Evolutionary conservation across 2,797 vertebrate species (phyloP), one percentile per base, ranked within the genome.

Genomic region (Typhlichthys subterraneus): DNA sequence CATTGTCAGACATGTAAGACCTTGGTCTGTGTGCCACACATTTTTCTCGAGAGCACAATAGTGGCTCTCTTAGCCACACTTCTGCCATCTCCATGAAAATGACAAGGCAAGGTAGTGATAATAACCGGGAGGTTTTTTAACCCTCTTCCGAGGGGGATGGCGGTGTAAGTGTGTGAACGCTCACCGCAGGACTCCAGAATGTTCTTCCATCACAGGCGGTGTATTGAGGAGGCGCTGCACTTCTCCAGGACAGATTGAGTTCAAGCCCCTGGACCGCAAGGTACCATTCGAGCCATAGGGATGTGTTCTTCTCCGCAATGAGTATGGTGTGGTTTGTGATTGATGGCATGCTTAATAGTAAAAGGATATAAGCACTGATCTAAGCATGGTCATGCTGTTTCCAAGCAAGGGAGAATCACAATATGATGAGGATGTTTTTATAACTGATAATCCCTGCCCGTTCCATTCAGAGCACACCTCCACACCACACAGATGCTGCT

Each of bases 31-130:
- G 5, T 38, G 33, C 6, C 33, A 38, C 55, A 45, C 54, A 69
- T 74, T 75, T 61, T 54, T 60, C 66, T 65, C 14, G 19, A 69
- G 64, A 66, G 53, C 72, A 61, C 68, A 69, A 23, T 48, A 49
- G 53, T 69, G 53, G 67, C 64, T 48, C 53, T 67, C 54, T 75
- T 65, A 31, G 75, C 65, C 75, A 74, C 59, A 70, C 67, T 74
- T 33, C 61, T 74, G 72, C 65, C 77, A 76, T 65, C 64, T 72
- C 45, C 59, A 42, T 81, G 73, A 85, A 29, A 85, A 83, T 80
- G 82, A 85, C 85, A 88, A 88, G 86, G 82, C 73, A 78, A 81
- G 79, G 67, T 52, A 64, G 65, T 72, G 77, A 81, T 86, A 83
- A 81, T 69, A 70, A 57, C 67, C 8, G 1, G 14, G 33, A 38